These are phyloP conservation scores for Melolontha melolontha DNA, from an alignment of 2,888 invertebrate species.

Conservation along the genomic window DNA sequence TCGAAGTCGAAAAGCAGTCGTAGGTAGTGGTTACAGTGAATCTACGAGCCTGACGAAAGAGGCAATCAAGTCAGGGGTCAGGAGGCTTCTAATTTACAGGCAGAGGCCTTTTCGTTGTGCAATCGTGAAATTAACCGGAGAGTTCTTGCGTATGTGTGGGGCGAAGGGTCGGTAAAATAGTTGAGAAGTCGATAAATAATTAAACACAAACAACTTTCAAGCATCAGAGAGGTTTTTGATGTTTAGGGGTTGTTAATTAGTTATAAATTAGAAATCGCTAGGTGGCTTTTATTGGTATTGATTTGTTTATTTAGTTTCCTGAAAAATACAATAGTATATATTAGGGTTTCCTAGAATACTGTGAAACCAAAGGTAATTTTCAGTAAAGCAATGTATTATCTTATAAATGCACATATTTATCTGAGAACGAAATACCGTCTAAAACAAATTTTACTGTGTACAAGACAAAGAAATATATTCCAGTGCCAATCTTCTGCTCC, in stretches of 20 bases:
- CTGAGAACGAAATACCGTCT: no score
- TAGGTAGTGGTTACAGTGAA: conserved; percentile 27
- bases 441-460: no score
- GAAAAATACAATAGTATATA: no score
- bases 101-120: conserved; percentile 22
- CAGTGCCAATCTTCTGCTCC: no score
- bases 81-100: conserved; percentile 36
- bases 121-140: conserved; percentile 35
- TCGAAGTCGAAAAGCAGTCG: conserved; percentile 26
- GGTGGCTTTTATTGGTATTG: conserved; percentile 16
- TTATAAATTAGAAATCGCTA: conserved; percentile 14
- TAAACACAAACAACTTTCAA: conserved; percentile 29
- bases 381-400: no score
- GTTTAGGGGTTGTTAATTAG: conserved; percentile 30
- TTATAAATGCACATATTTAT: no score
- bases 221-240: conserved; percentile 29
- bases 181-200: conserved; percentile 38
- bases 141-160: conserved; percentile 8
- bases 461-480: no score
- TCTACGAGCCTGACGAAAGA: conserved; percentile 36
- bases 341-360: no score
- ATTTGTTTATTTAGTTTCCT: conserved; percentile 22
- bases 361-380: no score
- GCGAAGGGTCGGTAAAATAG: conserved; percentile 15
- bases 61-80: conserved; percentile 37